Base-by-base conservation (phyloP, 1,140 invertebrate species). In the Zaprionus inermis region DNA sequence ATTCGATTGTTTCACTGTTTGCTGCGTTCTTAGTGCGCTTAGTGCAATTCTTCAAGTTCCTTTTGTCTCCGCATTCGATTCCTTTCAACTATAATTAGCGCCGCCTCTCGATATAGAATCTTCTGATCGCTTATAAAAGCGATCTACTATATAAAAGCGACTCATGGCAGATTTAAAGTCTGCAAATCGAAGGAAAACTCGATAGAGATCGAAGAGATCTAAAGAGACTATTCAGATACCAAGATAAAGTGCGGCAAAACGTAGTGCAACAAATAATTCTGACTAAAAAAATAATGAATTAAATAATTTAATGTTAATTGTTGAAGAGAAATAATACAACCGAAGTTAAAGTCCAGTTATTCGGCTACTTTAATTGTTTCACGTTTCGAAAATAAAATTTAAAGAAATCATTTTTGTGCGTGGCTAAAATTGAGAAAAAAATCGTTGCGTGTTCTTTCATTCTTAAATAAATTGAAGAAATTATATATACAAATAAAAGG, bases 201-300 rank as follows among this genome's bases (percentile, higher is more conserved):
- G 83, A 86, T 86, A 72, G 24, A 28, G 24, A 28, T 28, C 46
- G 82, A 88, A 88, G 82, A 86, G 83, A 61, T 71, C 69, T 76
- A 44, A 14, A 30, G 28, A 72, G 38, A 44, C 28, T 24, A 56
- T 56, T 54, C 52, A 9, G 14, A 18, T 18, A 4, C 46, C 34
- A 58, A 58, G 28, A 73, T 36, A 70, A 38, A 74, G 72, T 74
- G 72, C 72, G 72, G 24, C n/a, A 28, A 30, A 30, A 55, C 32
- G 64, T 67, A 20, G 66, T 65, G 28, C 58, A n/a, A 32, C 38
- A 49, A 34, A 32, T 78, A 88, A 69, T 38, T 64, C 32, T 51
- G 64, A 79, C 9, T 67, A 58, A 46, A 69, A 64, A 36, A 52
- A 22, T 57, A 38, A 22, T n/a, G n/a, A n/a, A 24, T 71, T 51